Evolutionary conservation across 2,113 vertebrate genomes (phyloP).

Genomic region (Asarcornis scutulata): DNA sequence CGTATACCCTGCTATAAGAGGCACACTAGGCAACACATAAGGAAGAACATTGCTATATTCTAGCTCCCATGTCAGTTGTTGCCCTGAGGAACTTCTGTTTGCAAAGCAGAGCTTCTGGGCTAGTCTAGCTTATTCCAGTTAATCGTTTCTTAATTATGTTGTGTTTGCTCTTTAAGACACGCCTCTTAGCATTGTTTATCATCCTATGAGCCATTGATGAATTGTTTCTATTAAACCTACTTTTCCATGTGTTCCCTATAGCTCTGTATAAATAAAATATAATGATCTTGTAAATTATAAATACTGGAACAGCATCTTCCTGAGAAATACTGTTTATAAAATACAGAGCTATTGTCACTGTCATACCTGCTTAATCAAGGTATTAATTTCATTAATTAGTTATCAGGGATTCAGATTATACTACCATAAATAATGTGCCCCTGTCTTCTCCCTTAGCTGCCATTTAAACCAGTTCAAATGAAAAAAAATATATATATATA

Average conservation of each 20-base stretch:
- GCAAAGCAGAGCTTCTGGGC: not conserved
- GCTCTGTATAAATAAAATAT: not conserved
- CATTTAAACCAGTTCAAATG: slow-evolving; percentile 28
- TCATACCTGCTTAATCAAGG: not conserved
- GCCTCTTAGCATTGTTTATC: not conserved
- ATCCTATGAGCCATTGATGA: not conserved
- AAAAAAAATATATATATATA: not conserved
- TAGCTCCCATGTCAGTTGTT: not conserved
- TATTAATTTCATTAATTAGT: slow-evolving; percentile 52
- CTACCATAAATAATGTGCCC: not conserved
- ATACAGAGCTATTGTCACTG: slow-evolving; percentile 1
- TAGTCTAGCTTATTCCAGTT: not conserved
- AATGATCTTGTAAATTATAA: slow-evolving; percentile 11
- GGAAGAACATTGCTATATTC: not conserved
- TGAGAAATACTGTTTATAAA: slow-evolving; percentile 15
- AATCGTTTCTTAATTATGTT: not conserved
- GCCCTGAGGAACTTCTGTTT: not conserved
- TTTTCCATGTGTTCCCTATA: slow-evolving; percentile 5
- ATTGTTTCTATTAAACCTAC: not conserved
- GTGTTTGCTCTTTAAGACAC: not conserved
- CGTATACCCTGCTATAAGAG: not conserved
- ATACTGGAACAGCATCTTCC: slow-evolving; percentile 1
- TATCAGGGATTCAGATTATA: slow-evolving; percentile 9
- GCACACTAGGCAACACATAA: not conserved
- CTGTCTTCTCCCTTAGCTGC: not conserved